phyloP scores from a whole-genome alignment of 2,797 vertebrate species.

The Acanthornis magna region DNA sequence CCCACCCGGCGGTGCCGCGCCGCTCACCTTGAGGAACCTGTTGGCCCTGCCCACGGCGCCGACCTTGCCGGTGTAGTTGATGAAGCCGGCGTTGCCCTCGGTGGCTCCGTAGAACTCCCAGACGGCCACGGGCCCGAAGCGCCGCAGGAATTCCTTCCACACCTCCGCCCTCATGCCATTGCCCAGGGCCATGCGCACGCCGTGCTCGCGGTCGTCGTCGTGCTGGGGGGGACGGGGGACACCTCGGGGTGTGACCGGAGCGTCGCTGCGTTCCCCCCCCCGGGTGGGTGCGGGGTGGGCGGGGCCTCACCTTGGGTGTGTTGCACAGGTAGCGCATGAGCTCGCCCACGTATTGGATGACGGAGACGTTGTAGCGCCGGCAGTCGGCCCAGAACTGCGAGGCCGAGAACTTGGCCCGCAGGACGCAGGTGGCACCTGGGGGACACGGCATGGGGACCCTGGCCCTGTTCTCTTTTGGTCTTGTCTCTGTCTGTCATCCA shows the following conservation, averaged over 20 bases:
- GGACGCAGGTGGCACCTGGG: not conserved
- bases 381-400: not conserved
- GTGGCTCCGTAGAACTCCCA: not conserved
- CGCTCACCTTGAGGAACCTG: not conserved
- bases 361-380: not conserved
- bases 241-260: accelerated
- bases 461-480: accelerated
- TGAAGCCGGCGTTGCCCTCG: not conserved
- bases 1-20: accelerated
- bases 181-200: not conserved
- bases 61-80: not conserved
- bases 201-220: not conserved
- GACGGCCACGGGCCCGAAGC: not conserved
- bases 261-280: accelerated
- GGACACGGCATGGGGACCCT: accelerated
- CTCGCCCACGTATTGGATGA: not conserved
- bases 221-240: not conserved
- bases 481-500: not conserved
- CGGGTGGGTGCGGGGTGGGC: accelerated
- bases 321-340: not conserved
- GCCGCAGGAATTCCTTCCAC: not conserved
- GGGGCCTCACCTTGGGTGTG: not conserved
- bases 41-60: not conserved
- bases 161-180: not conserved
- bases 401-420: not conserved